Evolutionary conservation across 2,797 vertebrate genomes (phyloP).

Genomic region (Lacerta agilis): DNA sequence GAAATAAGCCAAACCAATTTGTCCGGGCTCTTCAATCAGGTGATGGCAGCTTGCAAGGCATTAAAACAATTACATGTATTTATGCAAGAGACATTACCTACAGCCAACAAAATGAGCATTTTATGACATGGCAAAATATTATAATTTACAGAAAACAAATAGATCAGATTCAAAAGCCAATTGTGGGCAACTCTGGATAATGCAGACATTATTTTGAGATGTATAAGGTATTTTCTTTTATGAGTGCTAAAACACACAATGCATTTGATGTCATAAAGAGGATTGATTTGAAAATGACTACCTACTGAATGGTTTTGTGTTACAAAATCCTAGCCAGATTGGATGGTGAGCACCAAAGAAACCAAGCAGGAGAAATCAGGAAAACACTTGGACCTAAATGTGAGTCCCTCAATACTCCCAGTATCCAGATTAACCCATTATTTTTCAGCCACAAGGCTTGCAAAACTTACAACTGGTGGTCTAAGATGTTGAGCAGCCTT

Average conservation of each 20-base stretch:
- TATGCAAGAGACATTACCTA: constrained; percentile 14
- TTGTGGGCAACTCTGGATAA: not conserved
- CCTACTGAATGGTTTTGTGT: not conserved
- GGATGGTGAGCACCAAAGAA: not conserved
- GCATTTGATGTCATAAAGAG: not conserved
- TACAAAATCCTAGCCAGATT: not conserved
- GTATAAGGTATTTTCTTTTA: constrained; percentile 24
- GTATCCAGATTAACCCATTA: not conserved
- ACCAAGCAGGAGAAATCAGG: not conserved
- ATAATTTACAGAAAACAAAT: constrained; percentile 20
- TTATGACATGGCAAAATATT: constrained; percentile 27
- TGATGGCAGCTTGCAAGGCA: constrained; percentile 7
- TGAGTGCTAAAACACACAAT: not conserved
- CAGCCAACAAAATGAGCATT: constrained; percentile 33
- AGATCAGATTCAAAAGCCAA: not conserved
- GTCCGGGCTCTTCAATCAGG: constrained; percentile 40
- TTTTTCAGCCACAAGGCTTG: not conserved
- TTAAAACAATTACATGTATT: constrained; percentile 32
- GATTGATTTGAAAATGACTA: not conserved
- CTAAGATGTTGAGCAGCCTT: no score
- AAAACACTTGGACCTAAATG: not conserved
- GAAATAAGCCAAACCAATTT: constrained; percentile 56
- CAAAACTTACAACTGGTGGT: no score
- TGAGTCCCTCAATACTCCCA: not conserved
- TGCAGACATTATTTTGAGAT: constrained; percentile 33